These are phyloP conservation scores for Lagopus muta DNA, from an alignment of 2,113 vertebrate species.

Conservation along the genomic window DNA sequence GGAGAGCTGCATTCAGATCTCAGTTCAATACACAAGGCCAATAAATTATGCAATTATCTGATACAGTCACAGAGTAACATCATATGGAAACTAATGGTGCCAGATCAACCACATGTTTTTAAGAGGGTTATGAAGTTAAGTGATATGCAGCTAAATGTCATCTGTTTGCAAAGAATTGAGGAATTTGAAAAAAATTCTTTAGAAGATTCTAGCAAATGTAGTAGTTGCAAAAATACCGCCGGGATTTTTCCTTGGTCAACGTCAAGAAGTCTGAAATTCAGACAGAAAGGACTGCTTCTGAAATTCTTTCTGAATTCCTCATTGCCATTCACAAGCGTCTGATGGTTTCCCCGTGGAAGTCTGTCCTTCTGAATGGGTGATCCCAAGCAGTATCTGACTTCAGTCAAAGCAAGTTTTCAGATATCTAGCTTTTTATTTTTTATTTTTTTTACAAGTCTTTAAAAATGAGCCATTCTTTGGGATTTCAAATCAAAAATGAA, in stretches of 20 bases:
- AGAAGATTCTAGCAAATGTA: slow-evolving; percentile 29
- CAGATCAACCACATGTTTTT: slow-evolving; percentile 63
- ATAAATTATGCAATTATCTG: slow-evolving; percentile 53
- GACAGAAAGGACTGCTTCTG: background rate
- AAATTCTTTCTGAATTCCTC: slow-evolving; percentile 24
- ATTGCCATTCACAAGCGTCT: background rate
- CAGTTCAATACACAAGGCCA: background rate
- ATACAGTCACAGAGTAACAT: slow-evolving; percentile 45
- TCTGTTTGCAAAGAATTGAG: slow-evolving; percentile 28
- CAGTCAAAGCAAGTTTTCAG: background rate
- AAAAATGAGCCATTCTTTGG: background rate
- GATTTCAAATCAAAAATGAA: background rate
- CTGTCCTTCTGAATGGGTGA: background rate
- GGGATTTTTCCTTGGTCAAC: slow-evolving; percentile 43
- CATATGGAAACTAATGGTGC: slow-evolving; percentile 32
- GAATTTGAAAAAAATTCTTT: slow-evolving; percentile 42
- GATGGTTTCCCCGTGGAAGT: background rate
- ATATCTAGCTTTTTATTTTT: background rate
- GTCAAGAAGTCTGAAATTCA: slow-evolving; percentile 39
- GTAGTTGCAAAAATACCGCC: slow-evolving; percentile 41
- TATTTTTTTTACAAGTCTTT: background rate
- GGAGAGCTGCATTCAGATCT: slow-evolving; percentile 3
- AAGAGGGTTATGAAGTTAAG: slow-evolving; percentile 44
- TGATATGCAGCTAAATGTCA: slow-evolving; percentile 54
- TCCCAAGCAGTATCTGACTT: background rate